phyloP scores from a whole-genome alignment of 2,797 vertebrate genomes.

The Acrossocheilus wenchowensis region DNA sequence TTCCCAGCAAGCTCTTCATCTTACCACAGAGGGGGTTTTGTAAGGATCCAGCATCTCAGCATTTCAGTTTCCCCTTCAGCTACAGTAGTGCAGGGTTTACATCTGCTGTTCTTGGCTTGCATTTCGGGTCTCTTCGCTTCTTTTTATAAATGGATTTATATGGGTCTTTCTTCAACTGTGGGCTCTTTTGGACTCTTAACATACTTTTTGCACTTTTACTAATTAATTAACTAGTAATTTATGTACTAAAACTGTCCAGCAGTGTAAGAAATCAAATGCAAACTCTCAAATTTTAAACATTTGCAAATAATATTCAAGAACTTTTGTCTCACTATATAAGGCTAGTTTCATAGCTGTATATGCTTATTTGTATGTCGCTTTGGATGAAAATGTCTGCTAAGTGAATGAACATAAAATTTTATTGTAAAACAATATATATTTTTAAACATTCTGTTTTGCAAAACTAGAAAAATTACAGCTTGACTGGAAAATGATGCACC shows the following conservation, averaged over 20 bases:
- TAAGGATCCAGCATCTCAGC: slow-evolving; percentile 6
- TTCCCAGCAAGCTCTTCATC: slow-evolving; percentile 11
- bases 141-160: background rate
- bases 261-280: background rate
- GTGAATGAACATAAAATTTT: background rate
- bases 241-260: background rate
- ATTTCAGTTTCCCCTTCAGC: background rate
- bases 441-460: too few relatives aligned
- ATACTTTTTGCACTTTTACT: background rate
- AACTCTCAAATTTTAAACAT: background rate
- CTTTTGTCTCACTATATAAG: too few relatives aligned
- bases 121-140: background rate
- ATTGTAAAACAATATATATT: background rate
- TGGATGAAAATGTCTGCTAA: background rate
- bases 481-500: background rate
- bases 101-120: background rate
- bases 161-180: background rate
- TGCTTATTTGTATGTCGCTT: too few relatives aligned
- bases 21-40: background rate
- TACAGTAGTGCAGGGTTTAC: background rate
- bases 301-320: background rate
- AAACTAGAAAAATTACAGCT: too few relatives aligned
- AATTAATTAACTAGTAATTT: background rate
- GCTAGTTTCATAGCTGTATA: too few relatives aligned
- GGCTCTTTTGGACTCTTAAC: background rate